These are phyloP conservation scores for Andrena praecox DNA, from an alignment of 2,888 invertebrate genomes.

Conservation along the genomic window DNA sequence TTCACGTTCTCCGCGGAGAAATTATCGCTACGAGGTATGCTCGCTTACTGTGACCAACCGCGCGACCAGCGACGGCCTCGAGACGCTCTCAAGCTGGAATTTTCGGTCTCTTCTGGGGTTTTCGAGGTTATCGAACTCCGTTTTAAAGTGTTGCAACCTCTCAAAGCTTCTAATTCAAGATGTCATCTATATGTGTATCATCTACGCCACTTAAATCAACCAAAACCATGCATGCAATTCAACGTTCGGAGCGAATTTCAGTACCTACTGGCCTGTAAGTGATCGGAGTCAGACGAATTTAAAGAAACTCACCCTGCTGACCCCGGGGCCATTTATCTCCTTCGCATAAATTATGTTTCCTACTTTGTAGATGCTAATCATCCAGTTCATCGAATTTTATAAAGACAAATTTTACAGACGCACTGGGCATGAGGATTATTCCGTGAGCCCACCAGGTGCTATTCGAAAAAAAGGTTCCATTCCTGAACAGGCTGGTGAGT, in stretches of 20 bases:
- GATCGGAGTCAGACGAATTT: slow-evolving; percentile 43
- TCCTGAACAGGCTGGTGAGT: neutral
- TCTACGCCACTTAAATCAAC: too few species aligned
- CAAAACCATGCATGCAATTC: too few species aligned
- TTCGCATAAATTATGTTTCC: slow-evolving; percentile 68
- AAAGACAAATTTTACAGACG: slow-evolving; percentile 39
- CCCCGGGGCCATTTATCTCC: slow-evolving; percentile 66
- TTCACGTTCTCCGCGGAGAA: slow-evolving; percentile 77
- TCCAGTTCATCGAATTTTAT: slow-evolving; percentile 20
- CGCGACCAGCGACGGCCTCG: slow-evolving; percentile 58
- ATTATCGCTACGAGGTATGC: slow-evolving; percentile 80
- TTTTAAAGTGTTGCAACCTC: slow-evolving; percentile 48
- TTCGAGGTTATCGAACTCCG: neutral
- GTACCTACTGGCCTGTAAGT: slow-evolving; percentile 18
- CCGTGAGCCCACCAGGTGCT: slow-evolving; percentile 16
- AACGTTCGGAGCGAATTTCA: too few species aligned
- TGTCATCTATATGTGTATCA: too few species aligned
- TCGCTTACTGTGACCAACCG: slow-evolving; percentile 79
- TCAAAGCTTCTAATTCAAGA: slow-evolving; percentile 41
- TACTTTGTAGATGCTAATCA: slow-evolving; percentile 55
- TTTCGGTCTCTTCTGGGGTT: neutral
- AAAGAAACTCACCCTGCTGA: slow-evolving; percentile 33
- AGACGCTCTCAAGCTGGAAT: slow-evolving; percentile 53
- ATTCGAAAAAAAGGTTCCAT: neutral
- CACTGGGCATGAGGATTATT: slow-evolving; percentile 6